These are phyloP conservation scores for Seriola quinqueradiata DNA, from an alignment of 2,113 vertebrate genomes.

Conservation along the genomic window DNA sequence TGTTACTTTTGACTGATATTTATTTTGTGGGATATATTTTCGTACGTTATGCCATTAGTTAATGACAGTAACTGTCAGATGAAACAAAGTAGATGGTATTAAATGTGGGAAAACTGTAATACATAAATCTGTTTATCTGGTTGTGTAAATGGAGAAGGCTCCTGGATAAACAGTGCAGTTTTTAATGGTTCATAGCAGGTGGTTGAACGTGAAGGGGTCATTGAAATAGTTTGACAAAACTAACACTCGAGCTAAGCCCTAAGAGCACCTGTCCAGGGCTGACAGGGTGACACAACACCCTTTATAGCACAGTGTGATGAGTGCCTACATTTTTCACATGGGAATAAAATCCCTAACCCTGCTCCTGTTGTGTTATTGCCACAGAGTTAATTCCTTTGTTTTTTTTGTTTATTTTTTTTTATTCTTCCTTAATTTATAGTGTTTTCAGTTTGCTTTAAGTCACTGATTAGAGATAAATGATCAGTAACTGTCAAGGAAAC, in stretches of 20 bases:
- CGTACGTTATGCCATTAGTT: too few relatives aligned
- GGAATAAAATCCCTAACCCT: not conserved
- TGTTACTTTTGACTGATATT: not conserved
- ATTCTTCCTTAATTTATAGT: not conserved
- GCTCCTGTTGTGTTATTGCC: not conserved
- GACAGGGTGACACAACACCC: not conserved
- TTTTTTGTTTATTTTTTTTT: not conserved
- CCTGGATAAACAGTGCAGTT: not conserved
- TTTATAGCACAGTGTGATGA: not conserved
- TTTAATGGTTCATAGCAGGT: conserved; percentile 3
- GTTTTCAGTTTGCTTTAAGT: not conserved
- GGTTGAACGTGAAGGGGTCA: not conserved
- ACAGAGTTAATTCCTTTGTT: not conserved
- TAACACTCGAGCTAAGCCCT: not conserved
- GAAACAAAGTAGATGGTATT: not conserved
- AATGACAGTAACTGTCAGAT: not conserved
- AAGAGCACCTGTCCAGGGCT: not conserved
- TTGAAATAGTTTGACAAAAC: not conserved
- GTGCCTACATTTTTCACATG: conserved; percentile 4
- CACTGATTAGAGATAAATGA: not conserved
- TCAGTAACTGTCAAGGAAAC: not conserved
- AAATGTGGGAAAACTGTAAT: not conserved
- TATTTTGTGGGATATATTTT: conserved; percentile 21
- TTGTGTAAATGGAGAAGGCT: not conserved
- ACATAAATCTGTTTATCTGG: not conserved